These are phyloP conservation scores for Anguilla obscura DNA, from an alignment of 2,797 vertebrate genomes.

Conservation along the genomic window DNA sequence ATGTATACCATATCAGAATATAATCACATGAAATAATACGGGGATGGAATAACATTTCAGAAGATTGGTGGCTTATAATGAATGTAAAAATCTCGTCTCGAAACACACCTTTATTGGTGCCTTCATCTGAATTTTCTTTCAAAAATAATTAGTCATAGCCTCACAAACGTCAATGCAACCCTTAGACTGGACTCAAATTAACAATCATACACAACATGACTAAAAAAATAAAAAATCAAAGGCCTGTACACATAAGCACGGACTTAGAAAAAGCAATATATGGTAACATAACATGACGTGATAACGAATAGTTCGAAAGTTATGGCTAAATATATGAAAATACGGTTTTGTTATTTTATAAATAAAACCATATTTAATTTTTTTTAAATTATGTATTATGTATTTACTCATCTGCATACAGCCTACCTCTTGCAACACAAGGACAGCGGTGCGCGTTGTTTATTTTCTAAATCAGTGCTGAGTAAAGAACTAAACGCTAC, in stretches of 20 bases:
- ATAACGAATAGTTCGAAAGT: not conserved
- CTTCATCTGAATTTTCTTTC: not conserved
- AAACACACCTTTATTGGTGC: not conserved
- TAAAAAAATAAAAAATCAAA: not conserved
- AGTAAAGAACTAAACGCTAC: slow-evolving; percentile 47
- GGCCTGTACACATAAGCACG: not conserved
- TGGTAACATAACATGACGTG: not conserved
- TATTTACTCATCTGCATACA: not conserved
- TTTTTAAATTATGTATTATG: not conserved
- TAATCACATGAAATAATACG: not conserved
- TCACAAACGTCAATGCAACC: not conserved
- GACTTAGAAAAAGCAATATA: not conserved
- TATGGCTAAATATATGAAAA: not conserved
- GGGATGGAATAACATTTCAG: not conserved
- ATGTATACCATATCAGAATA: not conserved
- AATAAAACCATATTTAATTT: not conserved
- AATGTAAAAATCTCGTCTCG: not conserved
- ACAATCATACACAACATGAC: not conserved
- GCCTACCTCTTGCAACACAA: not conserved
- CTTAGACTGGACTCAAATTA: not conserved
- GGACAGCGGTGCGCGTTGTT: slow-evolving; percentile 1
- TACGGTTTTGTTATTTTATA: not conserved
- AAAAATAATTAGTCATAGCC: not conserved
- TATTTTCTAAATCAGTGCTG: slow-evolving; percentile 10
- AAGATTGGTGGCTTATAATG: not conserved